Percentiles rank a stretch among this genome's conserved stretches.
Evolutionary conservation across 1,140 invertebrate species (phyloP).

Genomic region (Schlechtendalia chinensis): DNA sequence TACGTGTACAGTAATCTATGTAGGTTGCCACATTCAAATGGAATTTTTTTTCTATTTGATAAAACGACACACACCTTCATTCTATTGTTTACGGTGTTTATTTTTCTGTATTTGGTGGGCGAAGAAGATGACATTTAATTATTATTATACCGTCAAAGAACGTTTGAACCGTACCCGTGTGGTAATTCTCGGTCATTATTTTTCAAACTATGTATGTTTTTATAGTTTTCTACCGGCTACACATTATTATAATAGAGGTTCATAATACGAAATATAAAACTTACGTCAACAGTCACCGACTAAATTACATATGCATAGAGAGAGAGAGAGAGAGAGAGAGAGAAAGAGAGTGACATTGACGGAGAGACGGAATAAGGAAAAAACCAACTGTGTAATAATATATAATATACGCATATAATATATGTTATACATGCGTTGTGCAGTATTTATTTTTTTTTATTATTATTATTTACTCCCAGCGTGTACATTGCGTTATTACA

Average conservation of each 20-base stretch:
- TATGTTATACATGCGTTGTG: conserved; percentile 9
- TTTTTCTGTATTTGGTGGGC: conserved; percentile 13
- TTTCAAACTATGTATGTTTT: conserved; percentile 8
- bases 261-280: neutral
- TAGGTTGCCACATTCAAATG: neutral
- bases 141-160: neutral
- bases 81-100: neutral
- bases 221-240: conserved; percentile 5
- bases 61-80: conserved; percentile 21
- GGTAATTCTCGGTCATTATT: neutral
- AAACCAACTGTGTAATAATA: conserved; percentile 47
- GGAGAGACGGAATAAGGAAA: conserved; percentile 5
- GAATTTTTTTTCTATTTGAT: conserved; percentile 1
- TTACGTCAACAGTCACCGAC: neutral
- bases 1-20: neutral
- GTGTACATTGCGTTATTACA: conserved; percentile 30
- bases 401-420: conserved; percentile 28
- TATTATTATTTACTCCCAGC: conserved; percentile 37
- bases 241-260: conserved; percentile 21
- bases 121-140: conserved; percentile 22
- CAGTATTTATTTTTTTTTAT: conserved; percentile 30
- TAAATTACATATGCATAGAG: conserved; percentile 18
- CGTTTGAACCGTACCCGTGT: neutral
- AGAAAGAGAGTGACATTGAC: neutral
- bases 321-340: neutral